Evolutionary conservation across 2,113 vertebrate species (phyloP).

Genomic region (Silurus glanis): DNA sequence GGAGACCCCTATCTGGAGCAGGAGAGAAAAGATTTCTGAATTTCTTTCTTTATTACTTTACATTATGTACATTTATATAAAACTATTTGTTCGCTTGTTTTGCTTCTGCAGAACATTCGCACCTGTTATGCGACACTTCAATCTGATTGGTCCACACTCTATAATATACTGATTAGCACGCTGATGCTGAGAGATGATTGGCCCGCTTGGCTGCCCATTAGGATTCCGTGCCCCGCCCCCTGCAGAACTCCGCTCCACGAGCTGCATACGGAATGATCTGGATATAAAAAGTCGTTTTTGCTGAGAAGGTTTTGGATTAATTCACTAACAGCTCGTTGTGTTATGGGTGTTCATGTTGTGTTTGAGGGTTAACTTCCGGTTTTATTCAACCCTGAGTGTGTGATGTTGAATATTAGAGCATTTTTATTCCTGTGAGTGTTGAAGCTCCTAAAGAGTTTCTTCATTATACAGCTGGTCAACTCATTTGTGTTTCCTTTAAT

Average conservation of each 20-base stretch:
- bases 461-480: background rate
- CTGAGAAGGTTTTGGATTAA: background rate
- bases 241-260: background rate
- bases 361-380: background rate
- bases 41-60: background rate
- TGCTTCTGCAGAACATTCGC: background rate
- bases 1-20: too few relatives aligned
- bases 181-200: constrained; percentile 17
- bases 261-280: background rate
- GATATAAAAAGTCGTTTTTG: background rate
- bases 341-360: background rate
- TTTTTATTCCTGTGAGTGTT: too few relatives aligned
- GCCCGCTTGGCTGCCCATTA: constrained; percentile 13
- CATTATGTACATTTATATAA: background rate
- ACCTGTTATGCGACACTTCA: background rate
- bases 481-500: background rate
- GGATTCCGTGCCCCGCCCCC: constrained; percentile 15
- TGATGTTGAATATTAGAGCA: background rate
- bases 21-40: background rate
- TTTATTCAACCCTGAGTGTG: background rate
- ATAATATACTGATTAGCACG: constrained; percentile 16
- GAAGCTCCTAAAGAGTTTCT: too few relatives aligned
- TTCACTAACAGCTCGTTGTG: background rate
- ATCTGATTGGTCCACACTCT: constrained; percentile 33
- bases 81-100: too few relatives aligned